Conservation (phyloP, 2,797 vertebrate genomes). For the Enteromius mattozi region DNA sequence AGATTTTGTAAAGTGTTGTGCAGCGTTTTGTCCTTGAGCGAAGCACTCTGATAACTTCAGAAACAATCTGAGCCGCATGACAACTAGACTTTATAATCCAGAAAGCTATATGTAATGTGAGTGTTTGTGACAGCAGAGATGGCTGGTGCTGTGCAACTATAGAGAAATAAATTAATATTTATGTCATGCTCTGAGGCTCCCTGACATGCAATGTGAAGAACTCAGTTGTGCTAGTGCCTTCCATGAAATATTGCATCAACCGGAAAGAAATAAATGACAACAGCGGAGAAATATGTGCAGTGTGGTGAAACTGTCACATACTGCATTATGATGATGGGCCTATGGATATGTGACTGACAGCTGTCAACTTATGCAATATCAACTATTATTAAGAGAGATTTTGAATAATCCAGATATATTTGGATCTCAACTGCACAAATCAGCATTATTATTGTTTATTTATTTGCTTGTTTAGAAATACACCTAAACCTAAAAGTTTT, state of each 20-base stretch:
- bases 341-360: constrained; percentile 14
- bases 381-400: neutral
- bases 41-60: constrained; percentile 42
- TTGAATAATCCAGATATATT: neutral
- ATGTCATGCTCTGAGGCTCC: constrained; percentile 10
- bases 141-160: constrained; percentile 13
- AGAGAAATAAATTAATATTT: constrained; percentile 41
- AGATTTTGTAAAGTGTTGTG: constrained; percentile 51
- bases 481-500: too few species aligned
- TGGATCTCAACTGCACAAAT: neutral
- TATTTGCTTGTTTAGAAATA: too few species aligned
- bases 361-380: constrained; percentile 2
- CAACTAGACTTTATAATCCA: constrained; percentile 22
- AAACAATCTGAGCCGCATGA: constrained; percentile 48
- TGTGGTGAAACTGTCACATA: neutral
- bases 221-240: constrained; percentile 1
- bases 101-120: constrained; percentile 29
- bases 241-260: constrained; percentile 22
- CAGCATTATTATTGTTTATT: neutral
- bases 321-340: neutral
- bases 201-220: constrained; percentile 28
- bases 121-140: constrained; percentile 28
- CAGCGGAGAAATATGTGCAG: neutral
- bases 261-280: neutral
- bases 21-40: constrained; percentile 58